Evolutionary conservation across 2,113 vertebrate genomes (phyloP).

Genomic region (Hymenochirus boettgeri): DNA sequence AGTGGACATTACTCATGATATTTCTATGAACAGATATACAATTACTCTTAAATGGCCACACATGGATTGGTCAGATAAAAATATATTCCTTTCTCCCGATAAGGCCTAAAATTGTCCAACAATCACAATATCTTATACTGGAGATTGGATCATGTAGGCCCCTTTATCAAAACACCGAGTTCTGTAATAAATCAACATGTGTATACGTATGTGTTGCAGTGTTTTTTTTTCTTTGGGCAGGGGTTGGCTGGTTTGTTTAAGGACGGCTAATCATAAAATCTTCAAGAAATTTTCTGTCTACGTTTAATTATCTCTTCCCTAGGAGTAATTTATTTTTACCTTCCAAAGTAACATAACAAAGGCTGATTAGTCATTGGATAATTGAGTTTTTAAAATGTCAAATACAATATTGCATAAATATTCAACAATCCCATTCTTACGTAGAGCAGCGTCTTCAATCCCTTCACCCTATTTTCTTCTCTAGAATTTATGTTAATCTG

Average conservation of each 20-base stretch:
- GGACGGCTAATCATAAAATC: conserved; percentile 44
- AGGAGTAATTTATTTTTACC: conserved; percentile 54
- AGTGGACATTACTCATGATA: no score
- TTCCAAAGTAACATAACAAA: conserved; percentile 63
- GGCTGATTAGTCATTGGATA: conserved; percentile 76
- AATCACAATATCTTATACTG: no score
- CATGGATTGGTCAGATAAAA: no score
- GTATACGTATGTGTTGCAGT: no score
- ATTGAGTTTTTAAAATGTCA: conserved; percentile 80
- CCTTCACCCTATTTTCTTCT: conserved; percentile 60
- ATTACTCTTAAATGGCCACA: no score
- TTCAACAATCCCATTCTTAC: conserved; percentile 66
- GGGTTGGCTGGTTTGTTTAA: conserved; percentile 8
- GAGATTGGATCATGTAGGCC: no score
- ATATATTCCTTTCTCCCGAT: no score
- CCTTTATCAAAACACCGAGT: no score
- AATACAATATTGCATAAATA: conserved; percentile 74
- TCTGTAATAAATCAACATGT: no score
- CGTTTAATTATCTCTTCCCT: conserved; percentile 48
- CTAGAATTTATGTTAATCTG: conserved; percentile 68
- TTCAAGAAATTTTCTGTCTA: conserved; percentile 50
- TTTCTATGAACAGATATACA: no score
- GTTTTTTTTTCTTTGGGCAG: no score
- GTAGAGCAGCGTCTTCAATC: conserved; percentile 64
- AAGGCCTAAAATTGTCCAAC: no score